Conservation (phyloP, 2,888 invertebrate genomes). For the Xestia c-nigrum region DNA sequence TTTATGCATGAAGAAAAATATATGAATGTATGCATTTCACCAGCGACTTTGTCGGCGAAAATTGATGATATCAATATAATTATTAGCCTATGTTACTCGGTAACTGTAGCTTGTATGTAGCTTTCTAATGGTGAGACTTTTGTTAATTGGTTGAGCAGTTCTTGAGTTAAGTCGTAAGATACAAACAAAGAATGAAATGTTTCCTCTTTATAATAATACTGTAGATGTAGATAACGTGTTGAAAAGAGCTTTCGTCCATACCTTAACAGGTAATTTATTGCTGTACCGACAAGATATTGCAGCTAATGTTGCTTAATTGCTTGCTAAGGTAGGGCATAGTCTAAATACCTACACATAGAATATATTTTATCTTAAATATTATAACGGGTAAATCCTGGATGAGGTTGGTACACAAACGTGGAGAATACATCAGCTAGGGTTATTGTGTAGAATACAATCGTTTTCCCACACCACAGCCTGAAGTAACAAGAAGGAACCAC, state of each 20-base stretch:
- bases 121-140: too few relatives aligned
- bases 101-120: too few relatives aligned
- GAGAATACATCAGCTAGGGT: background rate
- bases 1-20: background rate
- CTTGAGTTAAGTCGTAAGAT: too few relatives aligned
- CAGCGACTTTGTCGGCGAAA: too few relatives aligned
- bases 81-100: too few relatives aligned
- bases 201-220: too few relatives aligned
- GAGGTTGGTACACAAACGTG: background rate
- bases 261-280: conserved; percentile 4
- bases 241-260: background rate
- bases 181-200: too few relatives aligned
- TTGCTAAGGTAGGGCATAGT: background rate
- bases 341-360: background rate
- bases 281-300: conserved; percentile 1
- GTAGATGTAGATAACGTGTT: background rate
- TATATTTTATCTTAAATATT: background rate
- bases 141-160: too few relatives aligned
- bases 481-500: too few relatives aligned
- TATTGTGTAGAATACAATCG: background rate
- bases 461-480: background rate
- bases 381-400: background rate
- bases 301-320: conserved; percentile 15
- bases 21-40: background rate
- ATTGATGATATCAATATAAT: too few relatives aligned